Conservation (phyloP, 2,797 vertebrate species). For the Bucorvus abyssinicus region DNA sequence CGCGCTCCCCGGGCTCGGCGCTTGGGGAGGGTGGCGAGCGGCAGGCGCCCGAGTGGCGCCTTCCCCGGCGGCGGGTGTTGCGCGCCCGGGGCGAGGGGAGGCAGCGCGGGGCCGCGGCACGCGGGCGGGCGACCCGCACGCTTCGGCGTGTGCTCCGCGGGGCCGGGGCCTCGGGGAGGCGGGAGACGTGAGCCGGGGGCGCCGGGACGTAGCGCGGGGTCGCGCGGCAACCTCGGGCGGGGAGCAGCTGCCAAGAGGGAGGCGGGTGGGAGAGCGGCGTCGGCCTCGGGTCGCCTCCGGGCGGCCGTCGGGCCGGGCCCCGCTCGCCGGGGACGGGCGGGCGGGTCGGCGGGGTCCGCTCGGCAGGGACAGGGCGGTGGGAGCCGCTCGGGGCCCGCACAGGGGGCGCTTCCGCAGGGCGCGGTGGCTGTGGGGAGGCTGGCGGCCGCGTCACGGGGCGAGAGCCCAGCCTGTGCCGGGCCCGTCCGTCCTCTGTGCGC, state of each 20-base stretch:
- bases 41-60: neutral
- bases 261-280: neutral
- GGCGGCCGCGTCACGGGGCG: neutral
- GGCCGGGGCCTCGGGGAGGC: neutral
- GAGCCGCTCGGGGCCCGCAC: neutral
- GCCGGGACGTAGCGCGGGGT: no score
- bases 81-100: no score
- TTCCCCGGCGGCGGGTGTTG: neutral
- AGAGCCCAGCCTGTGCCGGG: neutral
- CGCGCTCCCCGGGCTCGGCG: neutral
- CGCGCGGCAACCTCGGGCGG: neutral
- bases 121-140: no score
- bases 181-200: neutral
- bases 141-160: no score
- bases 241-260: neutral
- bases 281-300: neutral
- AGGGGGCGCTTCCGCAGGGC: neutral
- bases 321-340: no score
- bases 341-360: neutral
- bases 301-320: neutral
- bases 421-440: neutral
- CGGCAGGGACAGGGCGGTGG: neutral
- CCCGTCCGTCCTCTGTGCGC: fast-evolving
- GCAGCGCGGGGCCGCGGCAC: neutral
- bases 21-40: neutral